Base-by-base conservation (phyloP, 2,113 vertebrate genomes). In the Mus spicilegus region DNA sequence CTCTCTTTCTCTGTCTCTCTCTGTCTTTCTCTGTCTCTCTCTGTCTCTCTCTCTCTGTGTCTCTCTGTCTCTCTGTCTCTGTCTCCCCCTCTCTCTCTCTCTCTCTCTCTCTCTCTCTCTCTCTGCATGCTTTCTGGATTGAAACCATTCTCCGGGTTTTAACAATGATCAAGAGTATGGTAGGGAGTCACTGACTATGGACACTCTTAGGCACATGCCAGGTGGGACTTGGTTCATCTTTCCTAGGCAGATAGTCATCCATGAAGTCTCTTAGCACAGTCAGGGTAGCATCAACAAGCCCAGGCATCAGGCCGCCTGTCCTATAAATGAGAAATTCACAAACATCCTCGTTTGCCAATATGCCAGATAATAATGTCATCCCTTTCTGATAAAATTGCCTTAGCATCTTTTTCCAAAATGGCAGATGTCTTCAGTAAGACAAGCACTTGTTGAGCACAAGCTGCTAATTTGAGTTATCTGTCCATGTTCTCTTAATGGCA, bases 321-420 rank as follows among this genome's bases (percentile, higher is more conserved):
- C 58, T 75, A 9, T 5, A 4, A 4, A n/a, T 70, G 26, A 30
- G 14, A 49, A 72, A 16, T 16, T 24, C 2, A 10, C 6, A 3
- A 4, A 22, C 65, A 58, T 22, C 39, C 16, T 10, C 46, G 6
- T 11, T 28, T 90, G 30, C 30, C 30, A 58, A 13, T 58, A 19
- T 49, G 42, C 7, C 11, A 13, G 49, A 22, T 11, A 54, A 56
- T 30, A 26, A 11, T 13, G 28, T 2, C 11, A 61, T 94, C 42
- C 46, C 39, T 78, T 56, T 88, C 56, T 78, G 36, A 78, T 90
- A 46, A 73, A 51, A 75, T 20, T 72, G 58, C 26, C 22, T 82
- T 77, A 33, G n/a, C 16, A 5, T 88, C 67, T 72, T 94, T 86
- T 75, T 90, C 22, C 92, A 39, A 84, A 76, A 82, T 82, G 26